Base-by-base conservation (phyloP, 2,797 vertebrate genomes). In the Geotrypetes seraphini region DNA sequence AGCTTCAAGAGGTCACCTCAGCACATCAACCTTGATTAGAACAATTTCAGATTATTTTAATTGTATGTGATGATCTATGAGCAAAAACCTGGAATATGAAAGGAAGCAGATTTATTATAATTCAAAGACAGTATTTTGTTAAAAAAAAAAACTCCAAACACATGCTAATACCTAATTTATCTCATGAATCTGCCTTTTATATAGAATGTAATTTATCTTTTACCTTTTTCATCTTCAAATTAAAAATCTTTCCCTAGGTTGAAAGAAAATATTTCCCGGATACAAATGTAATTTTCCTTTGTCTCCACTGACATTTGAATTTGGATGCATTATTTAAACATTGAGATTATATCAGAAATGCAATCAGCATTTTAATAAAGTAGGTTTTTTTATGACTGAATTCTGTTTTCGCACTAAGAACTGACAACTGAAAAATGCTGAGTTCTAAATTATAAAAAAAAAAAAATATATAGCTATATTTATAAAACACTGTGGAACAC, bases 271-370 rank as follows among this genome's bases (percentile, higher is more conserved):
- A 60, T 15, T 43, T 45, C 11, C 32, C 53, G 37, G 25, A 51
- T 40, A 51, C 26, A 64, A 66, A 63, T 36, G 50, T 11, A 63
- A 56, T 63, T 75, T 57, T 31, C 29, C 5, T 50, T 67, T 50
- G 53, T 60, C 37, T 45, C 23, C 18, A 44, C 9, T 64, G 48
- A 53, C 42, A 50, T 58, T 62, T 63, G 31, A 63, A 51, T 59
- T 21, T 62, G 38, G 50, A 21, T 50, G 18, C 34, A 48, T 55
- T 60, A 33, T 49, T 69, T 61, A 71, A 58, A 23, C 28, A 38
- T 66, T 33, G 34, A 39, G 7, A 29, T 53, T 51, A 22, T 57
- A 66, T 59, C 63, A 61, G 47, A 40, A 58, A 46, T 51, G 23
- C 10, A 14, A 49, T 52, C 26, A 50, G 28, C 44, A 51, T 55